Evolutionary conservation across 2,797 vertebrate species (phyloP).

Genomic region (Babyrousa celebensis): DNA sequence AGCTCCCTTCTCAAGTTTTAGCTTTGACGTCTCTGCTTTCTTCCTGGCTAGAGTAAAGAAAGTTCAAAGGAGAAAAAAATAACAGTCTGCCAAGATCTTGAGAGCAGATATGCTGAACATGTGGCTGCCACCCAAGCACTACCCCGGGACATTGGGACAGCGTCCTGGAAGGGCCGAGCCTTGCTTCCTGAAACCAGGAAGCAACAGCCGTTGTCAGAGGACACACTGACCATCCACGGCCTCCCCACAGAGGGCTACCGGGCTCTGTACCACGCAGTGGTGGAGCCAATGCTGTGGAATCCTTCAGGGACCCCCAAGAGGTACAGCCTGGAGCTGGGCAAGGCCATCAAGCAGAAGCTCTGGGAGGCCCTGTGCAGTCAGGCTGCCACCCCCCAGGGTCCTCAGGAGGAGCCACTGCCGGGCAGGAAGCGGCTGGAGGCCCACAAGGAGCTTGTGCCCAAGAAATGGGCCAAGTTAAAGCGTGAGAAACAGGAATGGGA

Average conservation of each 20-base stretch:
- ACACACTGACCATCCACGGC: slow-evolving; percentile 39
- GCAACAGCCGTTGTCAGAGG: slow-evolving; percentile 17
- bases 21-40: slow-evolving; percentile 83
- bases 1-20: slow-evolving; percentile 81
- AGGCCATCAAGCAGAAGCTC: slow-evolving; percentile 89
- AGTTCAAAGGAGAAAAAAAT: slow-evolving; percentile 83
- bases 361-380: slow-evolving; percentile 76
- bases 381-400: neutral
- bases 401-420: neutral
- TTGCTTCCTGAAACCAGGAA: slow-evolving; percentile 54
- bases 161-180: slow-evolving; percentile 67
- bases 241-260: slow-evolving; percentile 89
- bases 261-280: slow-evolving; percentile 88
- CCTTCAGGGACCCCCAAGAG: slow-evolving; percentile 80
- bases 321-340: slow-evolving; percentile 90
- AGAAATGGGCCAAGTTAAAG: slow-evolving; percentile 64
- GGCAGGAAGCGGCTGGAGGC: neutral
- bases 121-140: slow-evolving; percentile 74
- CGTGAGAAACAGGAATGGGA: slow-evolving; percentile 13
- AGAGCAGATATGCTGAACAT: slow-evolving; percentile 78
- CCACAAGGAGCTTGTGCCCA: neutral
- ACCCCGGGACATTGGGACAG: slow-evolving; percentile 29
- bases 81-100: slow-evolving; percentile 77
- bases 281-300: slow-evolving; percentile 89
- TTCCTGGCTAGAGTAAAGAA: slow-evolving; percentile 81